Conservation (phyloP, 2,113 vertebrate species). For the Merops nubicus region DNA sequence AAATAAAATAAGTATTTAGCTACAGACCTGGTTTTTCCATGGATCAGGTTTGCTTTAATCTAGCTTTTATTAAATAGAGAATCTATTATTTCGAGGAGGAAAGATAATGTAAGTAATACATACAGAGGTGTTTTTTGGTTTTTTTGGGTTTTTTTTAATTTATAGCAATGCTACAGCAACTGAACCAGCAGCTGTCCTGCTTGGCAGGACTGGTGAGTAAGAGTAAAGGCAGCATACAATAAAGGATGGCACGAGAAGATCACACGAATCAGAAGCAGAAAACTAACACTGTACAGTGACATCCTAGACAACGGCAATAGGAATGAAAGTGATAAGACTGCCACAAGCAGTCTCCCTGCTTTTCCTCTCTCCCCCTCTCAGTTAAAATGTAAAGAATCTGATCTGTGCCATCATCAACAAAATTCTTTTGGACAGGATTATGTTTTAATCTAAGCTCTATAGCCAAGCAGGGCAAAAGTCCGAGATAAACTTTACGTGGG, state of each 20-base stretch:
- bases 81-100: neutral
- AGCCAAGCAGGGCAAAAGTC: neutral
- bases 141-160: neutral
- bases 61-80: neutral
- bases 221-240: neutral
- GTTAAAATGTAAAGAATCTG: neutral
- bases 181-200: constrained; percentile 46
- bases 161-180: constrained; percentile 3
- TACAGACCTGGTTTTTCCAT: neutral
- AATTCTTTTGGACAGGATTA: neutral
- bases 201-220: constrained; percentile 20
- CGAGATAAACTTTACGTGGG: neutral
- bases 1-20: constrained; percentile 30
- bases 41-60: neutral
- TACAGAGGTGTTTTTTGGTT: neutral
- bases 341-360: neutral
- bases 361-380: accelerated
- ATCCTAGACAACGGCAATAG: neutral
- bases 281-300: neutral
- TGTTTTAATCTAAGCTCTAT: neutral
- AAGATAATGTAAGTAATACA: neutral
- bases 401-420: neutral
- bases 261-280: constrained; percentile 8
- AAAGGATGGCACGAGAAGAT: neutral
- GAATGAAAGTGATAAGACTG: neutral